Conservation (phyloP, 2,113 vertebrate species). For the Ardeotis arabs region DNA sequence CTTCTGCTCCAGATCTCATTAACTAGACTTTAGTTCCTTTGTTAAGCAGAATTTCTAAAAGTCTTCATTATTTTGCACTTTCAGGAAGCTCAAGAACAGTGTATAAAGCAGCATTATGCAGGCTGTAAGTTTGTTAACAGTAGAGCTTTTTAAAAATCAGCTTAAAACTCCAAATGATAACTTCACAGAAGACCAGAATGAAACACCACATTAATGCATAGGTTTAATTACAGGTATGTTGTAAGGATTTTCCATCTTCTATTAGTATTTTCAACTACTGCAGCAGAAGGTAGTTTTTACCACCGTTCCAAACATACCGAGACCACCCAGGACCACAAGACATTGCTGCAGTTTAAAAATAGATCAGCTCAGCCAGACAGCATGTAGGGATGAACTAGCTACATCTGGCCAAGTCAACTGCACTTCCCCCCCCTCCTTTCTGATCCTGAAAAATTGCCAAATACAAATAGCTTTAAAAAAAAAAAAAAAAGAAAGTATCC, state of each 20-base stretch:
- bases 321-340: neutral
- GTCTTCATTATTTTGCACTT: neutral
- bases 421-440: neutral
- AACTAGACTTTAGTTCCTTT: neutral
- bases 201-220: neutral
- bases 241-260: neutral
- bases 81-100: neutral
- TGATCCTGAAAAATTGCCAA: neutral
- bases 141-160: neutral
- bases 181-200: neutral
- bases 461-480: conserved; percentile 27
- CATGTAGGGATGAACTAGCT: neutral
- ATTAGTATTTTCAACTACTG: neutral
- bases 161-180: neutral
- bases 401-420: neutral
- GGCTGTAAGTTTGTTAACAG: neutral
- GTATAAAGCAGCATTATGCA: neutral
- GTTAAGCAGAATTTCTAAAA: neutral
- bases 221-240: neutral
- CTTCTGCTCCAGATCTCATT: neutral
- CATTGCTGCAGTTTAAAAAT: neutral
- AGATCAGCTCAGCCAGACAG: neutral
- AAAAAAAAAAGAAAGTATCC: neutral
- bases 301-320: neutral
- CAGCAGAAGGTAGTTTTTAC: neutral